These are phyloP conservation scores for Ailurus styani DNA, from an alignment of 2,113 vertebrate species.

Conservation along the genomic window DNA sequence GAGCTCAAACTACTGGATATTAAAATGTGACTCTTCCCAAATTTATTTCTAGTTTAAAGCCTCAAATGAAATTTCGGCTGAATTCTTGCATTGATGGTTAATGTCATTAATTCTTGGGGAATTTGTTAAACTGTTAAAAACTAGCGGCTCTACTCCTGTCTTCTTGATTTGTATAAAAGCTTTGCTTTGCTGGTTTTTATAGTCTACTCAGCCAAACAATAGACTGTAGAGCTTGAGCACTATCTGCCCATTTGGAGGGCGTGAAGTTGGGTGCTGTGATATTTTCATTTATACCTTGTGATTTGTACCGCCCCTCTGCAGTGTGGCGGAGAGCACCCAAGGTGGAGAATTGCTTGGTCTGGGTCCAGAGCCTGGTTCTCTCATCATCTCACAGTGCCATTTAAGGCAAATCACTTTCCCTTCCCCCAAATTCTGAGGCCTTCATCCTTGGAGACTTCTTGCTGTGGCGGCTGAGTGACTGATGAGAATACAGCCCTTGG, in stretches of 20 bases:
- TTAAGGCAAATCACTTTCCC: not conserved
- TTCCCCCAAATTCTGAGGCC: not conserved
- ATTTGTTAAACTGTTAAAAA: not conserved
- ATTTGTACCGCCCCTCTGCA: not conserved
- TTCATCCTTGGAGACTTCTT: not conserved
- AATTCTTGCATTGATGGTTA: not conserved
- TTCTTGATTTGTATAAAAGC: slow-evolving; percentile 2
- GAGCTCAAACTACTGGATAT: not conserved
- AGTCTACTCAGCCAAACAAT: not conserved
- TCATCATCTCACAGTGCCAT: not conserved
- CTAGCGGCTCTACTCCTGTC: not conserved
- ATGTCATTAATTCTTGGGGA: not conserved
- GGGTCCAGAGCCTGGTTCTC: not conserved
- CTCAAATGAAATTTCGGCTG: not conserved
- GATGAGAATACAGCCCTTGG: not conserved
- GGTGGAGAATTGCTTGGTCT: not conserved
- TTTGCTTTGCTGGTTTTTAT: not conserved
- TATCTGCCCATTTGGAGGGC: not conserved
- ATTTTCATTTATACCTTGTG: not conserved
- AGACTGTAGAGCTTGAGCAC: not conserved
- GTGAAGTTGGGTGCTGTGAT: not conserved
- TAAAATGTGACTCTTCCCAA: not conserved
- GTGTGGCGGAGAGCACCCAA: not conserved
- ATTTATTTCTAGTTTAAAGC: not conserved
- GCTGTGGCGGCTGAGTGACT: not conserved